Evolutionary conservation across 2,113 vertebrate genomes (phyloP).

Genomic region (Panurus biarmicus): DNA sequence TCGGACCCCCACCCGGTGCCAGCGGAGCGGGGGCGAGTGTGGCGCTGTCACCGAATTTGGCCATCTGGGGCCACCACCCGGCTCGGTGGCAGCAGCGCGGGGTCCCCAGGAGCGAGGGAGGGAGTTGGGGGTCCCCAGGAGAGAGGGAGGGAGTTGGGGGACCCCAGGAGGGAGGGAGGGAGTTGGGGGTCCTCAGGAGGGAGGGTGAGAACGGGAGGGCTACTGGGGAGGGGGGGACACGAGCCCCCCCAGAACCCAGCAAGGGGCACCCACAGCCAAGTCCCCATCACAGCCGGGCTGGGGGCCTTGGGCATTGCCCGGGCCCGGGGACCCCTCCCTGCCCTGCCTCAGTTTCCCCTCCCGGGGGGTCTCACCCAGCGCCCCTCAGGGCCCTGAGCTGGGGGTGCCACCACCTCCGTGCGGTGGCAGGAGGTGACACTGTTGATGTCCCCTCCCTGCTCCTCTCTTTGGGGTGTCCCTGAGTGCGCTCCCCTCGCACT

Average conservation of each 20-base stretch:
- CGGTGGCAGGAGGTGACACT: neutral
- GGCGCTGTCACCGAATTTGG: neutral
- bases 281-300: neutral
- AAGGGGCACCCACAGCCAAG: neutral
- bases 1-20: neutral
- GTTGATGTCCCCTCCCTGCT: neutral
- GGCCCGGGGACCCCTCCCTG: no score
- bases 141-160: neutral
- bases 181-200: neutral
- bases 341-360: neutral
- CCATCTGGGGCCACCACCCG: neutral
- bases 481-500: no score
- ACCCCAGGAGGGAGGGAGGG: neutral
- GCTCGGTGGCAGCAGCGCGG: neutral
- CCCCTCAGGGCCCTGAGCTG: neutral
- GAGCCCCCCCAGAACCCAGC: neutral
- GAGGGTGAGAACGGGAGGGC: neutral
- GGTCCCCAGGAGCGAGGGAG: neutral
- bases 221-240: no score
- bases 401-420: neutral
- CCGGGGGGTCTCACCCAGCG: neutral
- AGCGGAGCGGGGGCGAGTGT: neutral
- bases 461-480: neutral
- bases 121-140: neutral
- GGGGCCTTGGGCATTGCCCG: no score